Evolutionary conservation across 2,888 invertebrate genomes (phyloP).

Genomic region (Timema cristinae): DNA sequence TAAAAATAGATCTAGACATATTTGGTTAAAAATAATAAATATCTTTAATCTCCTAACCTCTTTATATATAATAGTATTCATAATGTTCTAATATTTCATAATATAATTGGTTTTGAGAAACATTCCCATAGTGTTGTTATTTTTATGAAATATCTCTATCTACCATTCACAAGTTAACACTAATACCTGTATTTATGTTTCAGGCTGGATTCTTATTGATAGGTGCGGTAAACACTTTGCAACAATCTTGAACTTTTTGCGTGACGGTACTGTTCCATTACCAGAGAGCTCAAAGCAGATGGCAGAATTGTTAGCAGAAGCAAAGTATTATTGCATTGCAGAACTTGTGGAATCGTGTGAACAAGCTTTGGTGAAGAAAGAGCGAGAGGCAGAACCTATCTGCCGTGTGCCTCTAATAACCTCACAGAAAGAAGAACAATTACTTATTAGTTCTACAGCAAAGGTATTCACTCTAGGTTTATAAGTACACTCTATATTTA

Average conservation of each 20-base stretch:
- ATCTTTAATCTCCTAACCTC: too few species aligned
- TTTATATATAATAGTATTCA: too few species aligned
- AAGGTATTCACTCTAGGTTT: conserved; percentile 49
- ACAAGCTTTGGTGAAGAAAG: conserved; percentile 76
- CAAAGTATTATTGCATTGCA: conserved; percentile 93
- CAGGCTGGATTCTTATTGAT: conserved; percentile 98
- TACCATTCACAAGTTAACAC: neutral
- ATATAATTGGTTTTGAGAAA: too few species aligned
- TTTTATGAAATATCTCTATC: too few species aligned
- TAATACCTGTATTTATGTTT: conserved; percentile 35
- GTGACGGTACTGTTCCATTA: conserved; percentile 89
- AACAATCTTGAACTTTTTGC: conserved; percentile 87
- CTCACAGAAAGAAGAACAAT: conserved; percentile 83
- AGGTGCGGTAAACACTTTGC: conserved; percentile 97
- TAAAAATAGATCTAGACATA: too few species aligned
- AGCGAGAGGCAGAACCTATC: conserved; percentile 79
- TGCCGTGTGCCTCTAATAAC: conserved; percentile 94
- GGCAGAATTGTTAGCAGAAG: conserved; percentile 90
- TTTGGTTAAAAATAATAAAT: too few species aligned
- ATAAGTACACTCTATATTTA: neutral
- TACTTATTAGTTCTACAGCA: conserved; percentile 76
- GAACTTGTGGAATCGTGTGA: conserved; percentile 86
- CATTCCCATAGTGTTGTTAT: neutral
- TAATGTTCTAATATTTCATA: too few species aligned
- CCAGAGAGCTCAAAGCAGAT: conserved; percentile 90